phyloP scores from a whole-genome alignment of 2,113 vertebrate species.

The Orthonyx spaldingii region DNA sequence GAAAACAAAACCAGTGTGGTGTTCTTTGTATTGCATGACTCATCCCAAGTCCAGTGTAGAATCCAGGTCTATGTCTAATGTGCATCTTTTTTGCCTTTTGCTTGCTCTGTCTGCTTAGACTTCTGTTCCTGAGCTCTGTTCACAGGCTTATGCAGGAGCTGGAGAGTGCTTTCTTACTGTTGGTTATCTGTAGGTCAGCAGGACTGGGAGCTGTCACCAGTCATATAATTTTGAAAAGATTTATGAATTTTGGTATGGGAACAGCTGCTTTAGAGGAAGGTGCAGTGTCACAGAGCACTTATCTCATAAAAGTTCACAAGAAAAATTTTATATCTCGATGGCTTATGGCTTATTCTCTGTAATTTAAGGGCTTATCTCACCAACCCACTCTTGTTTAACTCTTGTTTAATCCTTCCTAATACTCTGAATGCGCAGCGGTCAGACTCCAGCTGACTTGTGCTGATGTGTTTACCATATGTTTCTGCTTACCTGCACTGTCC shows the following conservation, averaged over 20 bases:
- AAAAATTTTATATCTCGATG: not conserved
- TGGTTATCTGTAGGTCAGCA: not conserved
- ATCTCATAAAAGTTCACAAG: not conserved
- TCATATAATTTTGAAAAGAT: not conserved
- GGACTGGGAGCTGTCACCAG: not conserved
- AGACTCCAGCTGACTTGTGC: slow-evolving; percentile 48
- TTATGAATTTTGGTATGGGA: not conserved
- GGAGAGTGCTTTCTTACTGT: not conserved
- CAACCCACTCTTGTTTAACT: not conserved
- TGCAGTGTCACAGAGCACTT: not conserved
- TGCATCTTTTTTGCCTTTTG: not conserved
- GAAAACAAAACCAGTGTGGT: not conserved
- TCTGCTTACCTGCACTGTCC: not conserved
- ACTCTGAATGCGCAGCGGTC: not conserved
- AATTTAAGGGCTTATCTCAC: not conserved
- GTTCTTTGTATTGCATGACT: not conserved
- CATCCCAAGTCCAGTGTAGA: not conserved
- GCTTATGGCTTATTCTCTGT: not conserved
- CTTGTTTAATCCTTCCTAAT: not conserved
- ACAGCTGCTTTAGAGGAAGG: slow-evolving; percentile 45
- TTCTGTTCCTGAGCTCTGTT: not conserved
- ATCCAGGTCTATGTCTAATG: not conserved
- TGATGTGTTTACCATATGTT: not conserved
- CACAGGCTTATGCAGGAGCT: not conserved
- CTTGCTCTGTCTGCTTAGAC: not conserved